These are phyloP conservation scores for Henicopernis longicauda DNA, from an alignment of 2,113 vertebrate species.

Conservation along the genomic window DNA sequence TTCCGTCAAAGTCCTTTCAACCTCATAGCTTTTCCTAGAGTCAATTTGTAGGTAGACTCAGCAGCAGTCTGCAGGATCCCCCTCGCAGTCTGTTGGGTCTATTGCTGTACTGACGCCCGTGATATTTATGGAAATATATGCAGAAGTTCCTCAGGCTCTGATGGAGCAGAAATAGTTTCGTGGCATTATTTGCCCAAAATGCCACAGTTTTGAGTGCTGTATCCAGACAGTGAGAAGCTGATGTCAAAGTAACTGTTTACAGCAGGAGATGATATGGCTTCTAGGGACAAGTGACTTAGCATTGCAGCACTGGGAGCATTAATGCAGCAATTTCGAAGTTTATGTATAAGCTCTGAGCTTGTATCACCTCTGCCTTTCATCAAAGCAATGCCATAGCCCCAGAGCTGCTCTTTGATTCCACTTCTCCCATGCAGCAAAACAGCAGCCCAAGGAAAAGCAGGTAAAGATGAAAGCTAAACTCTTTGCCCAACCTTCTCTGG, in stretches of 20 bases:
- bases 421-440: not conserved
- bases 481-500: not conserved
- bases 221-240: not conserved
- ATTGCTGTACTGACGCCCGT: not conserved
- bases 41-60: not conserved
- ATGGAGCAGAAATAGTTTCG: conserved; percentile 26
- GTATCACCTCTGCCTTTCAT: not conserved
- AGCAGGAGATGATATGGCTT: conserved; percentile 13
- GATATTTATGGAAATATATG: conserved; percentile 39
- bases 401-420: not conserved
- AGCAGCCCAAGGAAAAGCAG: not conserved
- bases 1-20: not conserved
- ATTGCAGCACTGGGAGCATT: not conserved
- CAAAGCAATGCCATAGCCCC: not conserved
- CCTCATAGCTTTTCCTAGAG: not conserved
- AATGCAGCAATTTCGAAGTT: not conserved
- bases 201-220: not conserved
- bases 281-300: not conserved
- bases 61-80: conserved; percentile 16
- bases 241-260: conserved; percentile 21
- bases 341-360: not conserved
- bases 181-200: conserved; percentile 26
- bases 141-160: conserved; percentile 31
- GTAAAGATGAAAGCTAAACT: not conserved
- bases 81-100: not conserved